These are phyloP conservation scores for Luperina testacea DNA, from an alignment of 2,888 invertebrate species.

Conservation along the genomic window DNA sequence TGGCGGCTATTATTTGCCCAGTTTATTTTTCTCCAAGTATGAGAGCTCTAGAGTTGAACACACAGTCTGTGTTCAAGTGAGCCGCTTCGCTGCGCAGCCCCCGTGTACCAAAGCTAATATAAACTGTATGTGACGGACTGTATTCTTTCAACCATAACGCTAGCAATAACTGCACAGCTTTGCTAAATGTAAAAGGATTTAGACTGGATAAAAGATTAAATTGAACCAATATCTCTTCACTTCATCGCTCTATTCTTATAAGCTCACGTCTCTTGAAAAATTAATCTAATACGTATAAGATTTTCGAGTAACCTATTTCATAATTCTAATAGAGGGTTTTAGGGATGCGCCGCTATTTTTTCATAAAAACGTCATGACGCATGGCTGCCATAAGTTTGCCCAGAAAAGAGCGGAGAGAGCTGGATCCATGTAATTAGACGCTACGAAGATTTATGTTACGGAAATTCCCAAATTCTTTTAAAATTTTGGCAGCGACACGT, in stretches of 20 bases:
- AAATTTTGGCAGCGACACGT: conserved; percentile 83
- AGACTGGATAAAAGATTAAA: conserved; percentile 48
- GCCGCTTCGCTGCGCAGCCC: conserved; percentile 78
- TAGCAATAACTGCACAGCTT: conserved; percentile 69
- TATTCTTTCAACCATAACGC: conserved; percentile 75
- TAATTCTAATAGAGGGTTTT: conserved; percentile 75
- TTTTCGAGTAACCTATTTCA: conserved; percentile 73
- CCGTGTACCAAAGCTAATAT: conserved; percentile 80
- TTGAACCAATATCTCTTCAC: conserved; percentile 46
- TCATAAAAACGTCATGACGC: conserved; percentile 86
- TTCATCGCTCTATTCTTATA: conserved; percentile 28
- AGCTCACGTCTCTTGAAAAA: conserved; percentile 50
- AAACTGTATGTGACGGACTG: conserved; percentile 79
- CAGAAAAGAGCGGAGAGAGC: conserved; percentile 82
- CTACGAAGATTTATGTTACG: conserved; percentile 85
- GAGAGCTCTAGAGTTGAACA: conserved; percentile 83
- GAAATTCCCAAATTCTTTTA: conserved; percentile 86
- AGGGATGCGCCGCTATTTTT: conserved; percentile 79
- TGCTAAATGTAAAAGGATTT: conserved; percentile 54
- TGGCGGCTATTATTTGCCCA: conserved; percentile 83
- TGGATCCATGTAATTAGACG: conserved; percentile 88
- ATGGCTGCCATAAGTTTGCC: conserved; percentile 86
- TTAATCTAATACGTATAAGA: conserved; percentile 64
- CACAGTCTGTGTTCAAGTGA: conserved; percentile 82
- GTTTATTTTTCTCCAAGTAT: conserved; percentile 84